Percentiles rank a stretch among this genome's conserved stretches.
Conservation (phyloP, 2,113 vertebrate species). For the Bubo bubo region DNA sequence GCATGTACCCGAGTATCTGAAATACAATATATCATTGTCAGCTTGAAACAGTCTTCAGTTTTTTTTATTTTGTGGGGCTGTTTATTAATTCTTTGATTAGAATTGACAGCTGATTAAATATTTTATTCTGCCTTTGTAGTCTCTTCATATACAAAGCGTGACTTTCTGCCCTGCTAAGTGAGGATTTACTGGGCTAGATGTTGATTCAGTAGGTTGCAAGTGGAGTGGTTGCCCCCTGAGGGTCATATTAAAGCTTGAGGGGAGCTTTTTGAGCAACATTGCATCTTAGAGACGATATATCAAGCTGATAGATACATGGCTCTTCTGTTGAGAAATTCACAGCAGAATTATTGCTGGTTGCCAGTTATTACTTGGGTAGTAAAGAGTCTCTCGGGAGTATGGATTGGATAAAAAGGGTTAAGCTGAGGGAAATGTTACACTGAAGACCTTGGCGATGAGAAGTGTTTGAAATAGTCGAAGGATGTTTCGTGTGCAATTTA, state of each 20-base stretch:
- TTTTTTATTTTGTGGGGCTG: background rate
- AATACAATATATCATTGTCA: background rate
- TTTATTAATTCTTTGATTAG: slow-evolving; percentile 31
- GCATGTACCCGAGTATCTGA: background rate
- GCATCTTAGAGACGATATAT: slow-evolving; percentile 74
- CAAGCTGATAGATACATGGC: slow-evolving; percentile 73
- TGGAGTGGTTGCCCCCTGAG: slow-evolving; percentile 74
- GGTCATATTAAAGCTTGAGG: slow-evolving; percentile 75
- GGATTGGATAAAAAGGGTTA: slow-evolving; percentile 71
- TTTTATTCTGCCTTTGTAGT: slow-evolving; percentile 38
- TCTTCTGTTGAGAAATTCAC: slow-evolving; percentile 64
- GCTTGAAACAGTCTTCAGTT: background rate
- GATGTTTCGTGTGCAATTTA: background rate
- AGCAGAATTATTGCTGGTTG: slow-evolving; percentile 70
- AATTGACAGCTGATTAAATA: slow-evolving; percentile 25
- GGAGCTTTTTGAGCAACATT: slow-evolving; percentile 73
- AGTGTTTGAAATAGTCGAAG: slow-evolving; percentile 19
- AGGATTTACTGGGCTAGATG: slow-evolving; percentile 75
- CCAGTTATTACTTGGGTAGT: slow-evolving; percentile 69
- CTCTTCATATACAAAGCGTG: slow-evolving; percentile 20
- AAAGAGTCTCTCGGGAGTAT: slow-evolving; percentile 58
- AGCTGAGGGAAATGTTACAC: slow-evolving; percentile 46
- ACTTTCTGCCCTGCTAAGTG: slow-evolving; percentile 60
- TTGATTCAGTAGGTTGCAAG: slow-evolving; percentile 80
- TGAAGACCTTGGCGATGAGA: slow-evolving; percentile 27